These are phyloP conservation scores for Achroia grisella DNA, from an alignment of 1,140 invertebrate species.

Conservation along the genomic window DNA sequence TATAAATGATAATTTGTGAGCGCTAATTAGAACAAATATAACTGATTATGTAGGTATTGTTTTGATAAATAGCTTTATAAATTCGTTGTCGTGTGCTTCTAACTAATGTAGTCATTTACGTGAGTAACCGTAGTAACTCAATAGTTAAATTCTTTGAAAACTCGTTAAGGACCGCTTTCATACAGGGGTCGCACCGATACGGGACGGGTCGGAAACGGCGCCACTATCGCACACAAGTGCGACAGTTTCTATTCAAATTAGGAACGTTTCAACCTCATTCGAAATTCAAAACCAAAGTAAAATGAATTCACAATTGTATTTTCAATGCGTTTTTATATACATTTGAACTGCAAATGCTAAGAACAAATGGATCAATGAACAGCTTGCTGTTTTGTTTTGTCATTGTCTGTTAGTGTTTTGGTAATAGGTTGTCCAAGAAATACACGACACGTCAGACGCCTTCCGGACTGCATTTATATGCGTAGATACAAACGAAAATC, in stretches of 20 bases:
- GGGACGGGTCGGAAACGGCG: constrained; percentile 25
- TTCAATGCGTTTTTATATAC: constrained; percentile 14
- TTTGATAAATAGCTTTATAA: background rate
- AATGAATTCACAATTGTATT: background rate
- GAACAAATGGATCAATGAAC: constrained; percentile 10
- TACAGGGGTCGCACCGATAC: constrained; percentile 17
- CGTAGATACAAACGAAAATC: constrained; percentile 21
- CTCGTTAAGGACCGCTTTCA: constrained; percentile 21
- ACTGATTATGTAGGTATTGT: too few species aligned
- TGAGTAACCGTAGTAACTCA: constrained; percentile 23
- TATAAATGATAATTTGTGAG: too few species aligned
- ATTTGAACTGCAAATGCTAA: background rate
- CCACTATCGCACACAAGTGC: constrained; percentile 23
- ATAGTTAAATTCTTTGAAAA: constrained; percentile 21
- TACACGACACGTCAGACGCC: constrained; percentile 28
- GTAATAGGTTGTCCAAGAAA: constrained; percentile 7
- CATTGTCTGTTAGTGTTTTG: constrained; percentile 1
- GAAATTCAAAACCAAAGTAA: constrained; percentile 3
- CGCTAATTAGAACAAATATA: too few species aligned
- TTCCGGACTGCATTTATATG: constrained; percentile 21
- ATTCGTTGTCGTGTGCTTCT: background rate
- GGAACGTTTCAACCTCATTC: constrained; percentile 10
- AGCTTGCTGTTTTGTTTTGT: background rate
- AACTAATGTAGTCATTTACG: constrained; percentile 10
- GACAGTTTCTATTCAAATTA: constrained; percentile 43